These are phyloP conservation scores for Apeltes quadracus DNA, from an alignment of 2,113 vertebrate genomes.

Conservation along the genomic window DNA sequence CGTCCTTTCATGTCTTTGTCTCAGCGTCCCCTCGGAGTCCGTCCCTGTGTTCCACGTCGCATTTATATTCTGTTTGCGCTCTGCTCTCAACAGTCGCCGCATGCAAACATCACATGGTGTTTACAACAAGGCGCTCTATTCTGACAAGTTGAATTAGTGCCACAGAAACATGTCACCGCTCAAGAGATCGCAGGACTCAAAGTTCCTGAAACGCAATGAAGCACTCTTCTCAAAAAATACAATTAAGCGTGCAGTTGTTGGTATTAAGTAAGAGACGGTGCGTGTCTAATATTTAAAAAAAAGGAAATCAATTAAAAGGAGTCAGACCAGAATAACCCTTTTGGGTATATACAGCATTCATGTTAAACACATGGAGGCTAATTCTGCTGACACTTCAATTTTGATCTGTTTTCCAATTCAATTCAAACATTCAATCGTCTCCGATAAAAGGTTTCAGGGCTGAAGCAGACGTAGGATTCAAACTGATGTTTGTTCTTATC, in stretches of 20 bases:
- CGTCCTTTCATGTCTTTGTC: constrained; percentile 62
- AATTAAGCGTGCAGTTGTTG: background rate
- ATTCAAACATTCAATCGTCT: constrained; percentile 9
- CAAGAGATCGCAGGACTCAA: background rate
- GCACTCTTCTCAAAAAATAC: background rate
- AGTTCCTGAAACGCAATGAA: background rate
- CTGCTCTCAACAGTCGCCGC: constrained; percentile 7
- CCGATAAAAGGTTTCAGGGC: constrained; percentile 21
- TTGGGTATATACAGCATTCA: background rate
- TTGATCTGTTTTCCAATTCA: constrained; percentile 14
- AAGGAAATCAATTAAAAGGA: background rate
- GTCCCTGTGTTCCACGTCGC: constrained; percentile 36
- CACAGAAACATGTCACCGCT: background rate
- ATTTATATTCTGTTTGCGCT: constrained; percentile 53
- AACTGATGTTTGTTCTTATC: constrained; percentile 27
- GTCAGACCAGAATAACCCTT: background rate
- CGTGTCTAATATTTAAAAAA: no score
- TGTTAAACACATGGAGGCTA: background rate
- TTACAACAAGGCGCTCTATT: background rate
- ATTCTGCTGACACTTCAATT: background rate
- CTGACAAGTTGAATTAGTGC: constrained; percentile 8
- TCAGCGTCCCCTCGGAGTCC: constrained; percentile 34
- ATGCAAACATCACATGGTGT: constrained; percentile 34
- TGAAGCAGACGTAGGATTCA: constrained; percentile 8
- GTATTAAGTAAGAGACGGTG: background rate